Evolutionary conservation across 1,140 invertebrate species (phyloP), one percentile per base, ranked within the genome.

Genomic region (Agraylea sexmaculata): DNA sequence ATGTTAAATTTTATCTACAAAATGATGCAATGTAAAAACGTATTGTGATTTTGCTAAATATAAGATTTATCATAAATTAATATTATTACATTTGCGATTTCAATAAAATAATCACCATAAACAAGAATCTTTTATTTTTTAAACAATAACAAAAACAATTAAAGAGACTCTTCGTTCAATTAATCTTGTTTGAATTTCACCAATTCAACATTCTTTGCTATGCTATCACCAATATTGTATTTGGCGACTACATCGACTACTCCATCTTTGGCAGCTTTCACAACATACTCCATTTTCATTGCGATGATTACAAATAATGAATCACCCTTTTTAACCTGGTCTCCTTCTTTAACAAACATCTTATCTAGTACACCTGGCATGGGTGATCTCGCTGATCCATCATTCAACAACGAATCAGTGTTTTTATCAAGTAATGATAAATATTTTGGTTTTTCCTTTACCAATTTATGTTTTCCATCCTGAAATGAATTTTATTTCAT

Each of bases 241-340:
- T 36, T 28, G 1, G 77, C 65, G 27, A 95, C 64, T 2, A 77
- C 74, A 33, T 83, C 74, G 8, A 97, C 73, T 3, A 69, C 71
- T 23, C 83, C 89, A 55, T 80, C 73, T 18, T 71, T 68, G 7
- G 79, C 76, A 4, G 91, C 85, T 53, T 82, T 80, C 3, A 96
- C 79, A 1, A 92, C 76, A 61, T 93, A 82, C 76, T 99, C 95
- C 95, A 99, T 99, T 73, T 99, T 99, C 95, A 99, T 99, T 6
- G 95, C 95, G 43, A 93, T 89, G 54, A 96, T 80, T 28, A 93
- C 81, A 25, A 93, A 74, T 0, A 97, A 60, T 1, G 87, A 75
- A 58, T 95, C 84, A 1, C 88, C 90, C 56, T 76, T 71, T 44
- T 77, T 75, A 1, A 96, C 86, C 1, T 20, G 40, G n/a, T 87